Conservation (phyloP, 2,113 vertebrate genomes). For the Trematocara unimaculatum region DNA sequence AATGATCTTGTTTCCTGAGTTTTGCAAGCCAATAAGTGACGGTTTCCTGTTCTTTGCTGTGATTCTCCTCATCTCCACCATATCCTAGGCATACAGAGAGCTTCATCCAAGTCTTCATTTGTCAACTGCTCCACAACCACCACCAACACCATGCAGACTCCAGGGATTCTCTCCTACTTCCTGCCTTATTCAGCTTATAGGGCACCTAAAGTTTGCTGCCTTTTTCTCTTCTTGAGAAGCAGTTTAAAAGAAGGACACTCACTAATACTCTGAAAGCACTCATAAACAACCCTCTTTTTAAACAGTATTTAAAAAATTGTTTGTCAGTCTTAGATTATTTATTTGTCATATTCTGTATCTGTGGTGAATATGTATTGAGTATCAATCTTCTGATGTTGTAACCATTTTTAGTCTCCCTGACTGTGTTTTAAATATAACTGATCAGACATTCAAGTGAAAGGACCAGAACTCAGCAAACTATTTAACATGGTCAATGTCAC, state of each 20-base stretch:
- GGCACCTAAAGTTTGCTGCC: not conserved
- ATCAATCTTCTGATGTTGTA: not conserved
- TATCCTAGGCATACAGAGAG: not conserved
- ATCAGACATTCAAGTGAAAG: not conserved
- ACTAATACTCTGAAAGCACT: not conserved
- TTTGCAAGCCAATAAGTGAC: not conserved
- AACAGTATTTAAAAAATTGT: not conserved
- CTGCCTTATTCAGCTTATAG: not conserved
- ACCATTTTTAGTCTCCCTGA: not conserved
- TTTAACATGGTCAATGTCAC: not conserved
- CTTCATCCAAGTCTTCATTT: not conserved
- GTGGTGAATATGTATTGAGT: not conserved
- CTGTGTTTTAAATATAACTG: not conserved
- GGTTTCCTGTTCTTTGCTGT: not conserved
- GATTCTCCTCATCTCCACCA: not conserved
- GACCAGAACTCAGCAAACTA: not conserved
- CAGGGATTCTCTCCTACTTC: not conserved
- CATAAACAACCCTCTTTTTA: fast-evolving
- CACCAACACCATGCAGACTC: not conserved
- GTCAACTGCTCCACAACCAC: not conserved
- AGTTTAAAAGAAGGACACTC: fast-evolving
- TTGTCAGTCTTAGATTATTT: not conserved
- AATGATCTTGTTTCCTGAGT: not conserved
- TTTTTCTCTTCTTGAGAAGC: not conserved
- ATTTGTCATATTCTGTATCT: not conserved